Evolutionary conservation across 2,888 invertebrate genomes (phyloP).

Genomic region (Dryobotodes eremita): DNA sequence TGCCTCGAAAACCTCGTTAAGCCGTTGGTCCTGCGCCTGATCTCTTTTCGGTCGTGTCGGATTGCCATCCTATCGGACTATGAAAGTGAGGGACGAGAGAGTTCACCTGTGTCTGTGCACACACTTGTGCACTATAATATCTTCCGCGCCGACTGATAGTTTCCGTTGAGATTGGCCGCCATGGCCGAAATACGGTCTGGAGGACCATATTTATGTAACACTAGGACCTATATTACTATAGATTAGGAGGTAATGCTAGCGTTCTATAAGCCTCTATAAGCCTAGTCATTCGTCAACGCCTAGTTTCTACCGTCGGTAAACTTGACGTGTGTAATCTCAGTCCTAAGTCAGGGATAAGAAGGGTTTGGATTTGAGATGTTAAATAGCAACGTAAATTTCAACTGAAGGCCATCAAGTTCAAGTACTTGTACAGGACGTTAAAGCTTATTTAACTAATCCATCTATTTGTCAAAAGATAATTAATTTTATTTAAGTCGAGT

Average conservation of each 20-base stretch:
- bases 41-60: too few species aligned
- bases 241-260: slow-evolving; percentile 52
- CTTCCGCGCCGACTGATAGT: background rate
- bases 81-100: too few species aligned
- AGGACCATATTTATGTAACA: background rate
- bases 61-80: too few species aligned
- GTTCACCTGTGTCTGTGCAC: background rate
- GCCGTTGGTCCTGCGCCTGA: too few species aligned
- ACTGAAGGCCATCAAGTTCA: slow-evolving; percentile 51
- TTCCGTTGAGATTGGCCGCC: background rate
- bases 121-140: background rate
- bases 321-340: slow-evolving; percentile 65
- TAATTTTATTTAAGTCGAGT: background rate
- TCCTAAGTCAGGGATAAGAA: slow-evolving; percentile 63
- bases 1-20: too few species aligned
- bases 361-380: slow-evolving; percentile 61
- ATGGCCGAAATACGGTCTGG: background rate
- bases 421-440: slow-evolving; percentile 25
- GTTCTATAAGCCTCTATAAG: slow-evolving; percentile 56
- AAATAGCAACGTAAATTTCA: slow-evolving; percentile 60
- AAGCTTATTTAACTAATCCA: background rate
- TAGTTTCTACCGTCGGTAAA: slow-evolving; percentile 54
- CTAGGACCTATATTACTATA: slow-evolving; percentile 29
- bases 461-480: background rate
- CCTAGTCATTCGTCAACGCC: slow-evolving; percentile 66